Conservation (phyloP, 2,888 invertebrate genomes). For the Drosophila kanekoi region DNA sequence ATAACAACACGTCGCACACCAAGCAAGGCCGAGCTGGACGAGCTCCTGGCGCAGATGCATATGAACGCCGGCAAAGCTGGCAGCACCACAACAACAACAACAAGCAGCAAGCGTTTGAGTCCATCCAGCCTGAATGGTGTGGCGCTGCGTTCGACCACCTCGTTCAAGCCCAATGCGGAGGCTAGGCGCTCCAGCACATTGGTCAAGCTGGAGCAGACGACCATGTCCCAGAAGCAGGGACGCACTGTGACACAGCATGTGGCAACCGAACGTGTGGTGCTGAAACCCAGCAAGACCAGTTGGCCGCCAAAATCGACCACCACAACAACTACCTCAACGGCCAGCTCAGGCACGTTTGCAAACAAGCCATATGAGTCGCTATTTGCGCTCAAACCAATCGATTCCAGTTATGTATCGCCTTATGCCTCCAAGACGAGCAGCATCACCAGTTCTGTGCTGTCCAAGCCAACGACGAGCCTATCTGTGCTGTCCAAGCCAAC, state of each 20-base stretch:
- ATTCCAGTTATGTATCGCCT: constrained; percentile 14
- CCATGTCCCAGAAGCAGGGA: constrained; percentile 76
- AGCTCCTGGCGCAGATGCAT: neutral
- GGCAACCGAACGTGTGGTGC: constrained; percentile 48
- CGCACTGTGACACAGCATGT: constrained; percentile 70
- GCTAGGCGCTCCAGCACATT: constrained; percentile 11
- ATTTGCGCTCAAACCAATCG: constrained; percentile 20
- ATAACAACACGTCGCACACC: constrained; percentile 75
- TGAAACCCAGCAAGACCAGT: neutral
- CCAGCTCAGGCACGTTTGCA: constrained; percentile 3
- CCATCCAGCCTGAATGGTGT: constrained; percentile 2
- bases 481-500: neutral
- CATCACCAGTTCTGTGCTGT: constrained; percentile 2
- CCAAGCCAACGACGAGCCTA: constrained; percentile 8
- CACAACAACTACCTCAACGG: neutral
- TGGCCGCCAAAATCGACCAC: neutral
- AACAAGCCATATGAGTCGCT: constrained; percentile 32
- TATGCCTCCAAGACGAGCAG: constrained; percentile 17
- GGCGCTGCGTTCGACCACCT: constrained; percentile 7
- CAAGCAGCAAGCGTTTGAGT: constrained; percentile 15
- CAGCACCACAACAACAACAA: neutral
- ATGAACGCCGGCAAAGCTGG: neutral
- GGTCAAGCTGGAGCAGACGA: constrained; percentile 69
- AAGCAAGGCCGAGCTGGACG: constrained; percentile 70
- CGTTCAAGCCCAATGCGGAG: constrained; percentile 14